Evolutionary conservation across 2,888 invertebrate species (phyloP).

Genomic region (Acanthosepion esculentum): DNA sequence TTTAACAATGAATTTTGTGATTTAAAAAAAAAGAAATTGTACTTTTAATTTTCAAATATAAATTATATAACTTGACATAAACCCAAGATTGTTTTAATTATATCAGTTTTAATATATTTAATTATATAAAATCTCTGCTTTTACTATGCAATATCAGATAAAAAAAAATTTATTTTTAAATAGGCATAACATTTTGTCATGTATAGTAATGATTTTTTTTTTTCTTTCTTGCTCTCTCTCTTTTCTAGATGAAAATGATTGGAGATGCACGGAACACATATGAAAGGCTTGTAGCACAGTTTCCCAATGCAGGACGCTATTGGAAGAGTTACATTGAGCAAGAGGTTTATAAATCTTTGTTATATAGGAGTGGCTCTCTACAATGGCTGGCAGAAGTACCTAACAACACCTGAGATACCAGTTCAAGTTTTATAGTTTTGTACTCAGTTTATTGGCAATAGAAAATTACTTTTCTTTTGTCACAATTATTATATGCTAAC

Average conservation of each 20-base stretch:
- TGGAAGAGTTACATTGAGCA: conserved; percentile 92
- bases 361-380: conserved; percentile 47
- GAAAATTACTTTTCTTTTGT: no score
- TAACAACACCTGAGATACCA: conserved; percentile 35
- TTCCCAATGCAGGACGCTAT: conserved; percentile 96
- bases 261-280: conserved; percentile 93
- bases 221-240: conserved; percentile 1
- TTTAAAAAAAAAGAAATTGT: no score
- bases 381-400: conserved; percentile 45
- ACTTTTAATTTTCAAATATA: no score
- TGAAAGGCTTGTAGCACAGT: conserved; percentile 93
- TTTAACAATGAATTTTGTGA: no score
- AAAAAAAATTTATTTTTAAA: no score
- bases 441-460: background rate
- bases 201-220: background rate
- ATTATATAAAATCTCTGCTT: no score
- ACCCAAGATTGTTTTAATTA: no score
- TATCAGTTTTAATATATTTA: no score
- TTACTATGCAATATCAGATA: no score
- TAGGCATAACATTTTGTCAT: background rate
- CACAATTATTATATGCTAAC: no score
- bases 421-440: background rate
- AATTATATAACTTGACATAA: no score
- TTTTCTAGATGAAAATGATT: conserved; percentile 76
- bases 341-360: conserved; percentile 67